phyloP scores from a whole-genome alignment of 2,797 vertebrate species.

The Danionella dracula region DNA sequence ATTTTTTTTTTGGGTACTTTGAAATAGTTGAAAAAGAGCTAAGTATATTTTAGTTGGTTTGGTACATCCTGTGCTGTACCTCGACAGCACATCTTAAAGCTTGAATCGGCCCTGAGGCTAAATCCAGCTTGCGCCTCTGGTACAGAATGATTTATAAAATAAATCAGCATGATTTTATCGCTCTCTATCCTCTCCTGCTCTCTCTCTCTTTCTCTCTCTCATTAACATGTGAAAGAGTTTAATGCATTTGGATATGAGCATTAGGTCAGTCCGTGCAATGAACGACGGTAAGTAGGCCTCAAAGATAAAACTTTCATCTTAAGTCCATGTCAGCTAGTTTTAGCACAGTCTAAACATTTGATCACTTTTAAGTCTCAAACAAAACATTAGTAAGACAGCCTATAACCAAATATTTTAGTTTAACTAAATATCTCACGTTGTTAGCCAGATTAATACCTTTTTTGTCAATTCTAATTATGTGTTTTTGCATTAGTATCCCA shows the following conservation, averaged over 20 bases:
- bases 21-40: background rate
- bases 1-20: too few species aligned
- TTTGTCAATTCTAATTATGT: too few species aligned
- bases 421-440: too few species aligned
- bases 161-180: background rate
- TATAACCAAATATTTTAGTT: too few species aligned
- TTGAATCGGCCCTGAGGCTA: background rate
- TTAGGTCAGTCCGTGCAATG: background rate
- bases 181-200: background rate
- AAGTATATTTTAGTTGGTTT: background rate
- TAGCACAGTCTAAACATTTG: too few species aligned
- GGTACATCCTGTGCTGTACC: background rate
- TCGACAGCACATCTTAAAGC: background rate
- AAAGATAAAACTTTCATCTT: background rate
- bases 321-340: too few species aligned
- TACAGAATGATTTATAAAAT: slow-evolving; percentile 1
- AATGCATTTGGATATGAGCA: slow-evolving; percentile 1
- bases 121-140: background rate
- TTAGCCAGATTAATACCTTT: too few species aligned
- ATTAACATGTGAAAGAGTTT: slow-evolving; percentile 13
- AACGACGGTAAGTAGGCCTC: background rate
- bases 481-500: too few species aligned
- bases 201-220: background rate
- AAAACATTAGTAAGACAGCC: too few species aligned
- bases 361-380: too few species aligned